Conservation (phyloP, 2,113 vertebrate species). For the Glaucomys volans region DNA sequence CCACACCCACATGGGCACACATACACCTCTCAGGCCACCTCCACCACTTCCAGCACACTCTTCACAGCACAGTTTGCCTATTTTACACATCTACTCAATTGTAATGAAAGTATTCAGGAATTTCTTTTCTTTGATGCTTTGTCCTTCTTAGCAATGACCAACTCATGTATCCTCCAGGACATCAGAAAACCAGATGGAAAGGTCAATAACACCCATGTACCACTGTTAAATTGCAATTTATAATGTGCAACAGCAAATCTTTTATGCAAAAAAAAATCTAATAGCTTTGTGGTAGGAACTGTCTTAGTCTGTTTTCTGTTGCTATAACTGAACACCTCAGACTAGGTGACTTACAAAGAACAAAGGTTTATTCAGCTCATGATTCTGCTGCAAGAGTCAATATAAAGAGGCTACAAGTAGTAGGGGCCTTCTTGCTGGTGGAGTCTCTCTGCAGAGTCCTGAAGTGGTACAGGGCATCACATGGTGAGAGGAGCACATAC, state of each 20-base stretch:
- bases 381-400: background rate
- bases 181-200: background rate
- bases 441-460: background rate
- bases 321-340: background rate
- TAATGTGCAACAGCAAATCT: background rate
- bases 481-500: background rate
- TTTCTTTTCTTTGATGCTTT: background rate
- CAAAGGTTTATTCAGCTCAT: background rate
- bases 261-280: background rate
- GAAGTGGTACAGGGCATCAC: background rate
- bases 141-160: background rate
- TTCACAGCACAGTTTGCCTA: background rate
- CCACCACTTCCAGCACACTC: background rate
- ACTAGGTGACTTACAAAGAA: background rate
- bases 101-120: background rate
- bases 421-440: background rate
- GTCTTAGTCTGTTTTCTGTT: background rate
- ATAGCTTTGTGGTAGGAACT: background rate
- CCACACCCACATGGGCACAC: accelerated
- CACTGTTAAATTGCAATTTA: background rate
- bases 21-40: background rate
- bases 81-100: background rate
- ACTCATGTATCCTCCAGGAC: background rate
- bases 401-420: background rate
- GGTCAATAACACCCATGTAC: background rate